A percentile compares a stretch with the other conserved stretches of the same genome.
Evolutionary conservation across 2,888 invertebrate genomes (phyloP).

Genomic region (Neoascia interrupta): DNA sequence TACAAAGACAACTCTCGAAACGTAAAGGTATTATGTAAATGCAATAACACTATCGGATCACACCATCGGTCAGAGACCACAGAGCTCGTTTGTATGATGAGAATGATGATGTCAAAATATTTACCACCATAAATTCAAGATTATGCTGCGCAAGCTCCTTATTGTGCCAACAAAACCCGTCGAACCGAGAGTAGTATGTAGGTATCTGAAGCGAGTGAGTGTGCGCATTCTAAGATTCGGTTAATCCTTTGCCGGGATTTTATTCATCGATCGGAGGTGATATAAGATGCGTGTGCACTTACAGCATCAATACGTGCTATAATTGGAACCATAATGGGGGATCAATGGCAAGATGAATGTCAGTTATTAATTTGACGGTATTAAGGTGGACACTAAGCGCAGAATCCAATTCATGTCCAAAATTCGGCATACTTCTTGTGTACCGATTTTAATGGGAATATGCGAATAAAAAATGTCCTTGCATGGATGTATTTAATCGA

Average conservation of each 20-base stretch:
- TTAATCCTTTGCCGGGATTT: slow-evolving; percentile 52
- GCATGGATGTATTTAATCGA: neutral
- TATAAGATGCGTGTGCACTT: slow-evolving; percentile 68
- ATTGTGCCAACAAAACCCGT: slow-evolving; percentile 46
- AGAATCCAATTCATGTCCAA: slow-evolving; percentile 4
- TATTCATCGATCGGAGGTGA: slow-evolving; percentile 56
- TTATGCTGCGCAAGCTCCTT: slow-evolving; percentile 66
- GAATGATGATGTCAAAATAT: slow-evolving; percentile 69
- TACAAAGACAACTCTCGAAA: too few species aligned
- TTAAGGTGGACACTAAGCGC: slow-evolving; percentile 62
- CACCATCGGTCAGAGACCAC: slow-evolving; percentile 57
- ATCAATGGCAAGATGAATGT: slow-evolving; percentile 67
- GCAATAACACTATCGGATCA: slow-evolving; percentile 66
- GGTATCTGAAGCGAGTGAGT: slow-evolving; percentile 43
- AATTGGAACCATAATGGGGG: slow-evolving; percentile 65
- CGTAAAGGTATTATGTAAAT: slow-evolving; percentile 66
- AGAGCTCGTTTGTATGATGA: slow-evolving; percentile 45
- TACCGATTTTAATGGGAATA: slow-evolving; percentile 10
- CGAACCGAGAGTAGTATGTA: slow-evolving; percentile 26
- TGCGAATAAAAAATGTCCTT: slow-evolving; percentile 1
- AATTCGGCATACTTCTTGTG: slow-evolving; percentile 51
- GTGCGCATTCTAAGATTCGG: slow-evolving; percentile 52
- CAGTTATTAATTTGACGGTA: slow-evolving; percentile 66
- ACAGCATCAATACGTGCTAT: slow-evolving; percentile 67
- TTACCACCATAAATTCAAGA: slow-evolving; percentile 69